Percentiles rank a stretch among this genome's conserved stretches.
These are phyloP conservation scores for Dryocosmus kuriphilus DNA, from an alignment of 2,888 invertebrate species.

Conservation along the genomic window DNA sequence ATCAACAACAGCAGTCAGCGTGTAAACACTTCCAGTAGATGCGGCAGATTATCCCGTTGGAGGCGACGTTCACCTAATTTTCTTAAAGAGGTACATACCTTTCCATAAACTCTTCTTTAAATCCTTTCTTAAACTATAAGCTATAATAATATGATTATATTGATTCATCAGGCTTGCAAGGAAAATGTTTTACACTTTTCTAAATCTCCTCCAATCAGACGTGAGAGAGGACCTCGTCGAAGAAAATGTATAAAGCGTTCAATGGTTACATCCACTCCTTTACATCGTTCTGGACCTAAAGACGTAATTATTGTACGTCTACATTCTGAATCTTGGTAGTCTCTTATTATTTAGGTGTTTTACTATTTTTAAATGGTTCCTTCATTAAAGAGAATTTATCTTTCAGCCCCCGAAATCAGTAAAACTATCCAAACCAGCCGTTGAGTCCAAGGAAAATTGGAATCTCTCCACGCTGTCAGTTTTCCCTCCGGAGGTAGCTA, in stretches of 20 bases:
- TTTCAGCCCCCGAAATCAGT: constrained; percentile 66
- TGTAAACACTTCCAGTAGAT: constrained; percentile 71
- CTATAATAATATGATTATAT: not conserved
- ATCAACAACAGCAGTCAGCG: constrained; percentile 70
- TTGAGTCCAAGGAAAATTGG: constrained; percentile 76
- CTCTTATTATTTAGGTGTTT: too few relatives aligned
- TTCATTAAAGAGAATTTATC: constrained; percentile 9
- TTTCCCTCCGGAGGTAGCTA: constrained; percentile 63
- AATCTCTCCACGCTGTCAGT: constrained; percentile 65
- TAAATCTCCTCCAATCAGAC: constrained; percentile 71
- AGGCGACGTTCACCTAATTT: constrained; percentile 71
- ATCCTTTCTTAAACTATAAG: constrained; percentile 15
- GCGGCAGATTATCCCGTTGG: constrained; percentile 73
- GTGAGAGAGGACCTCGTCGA: constrained; percentile 72
- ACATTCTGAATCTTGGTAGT: not conserved
- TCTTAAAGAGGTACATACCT: constrained; percentile 70
- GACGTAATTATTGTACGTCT: constrained; percentile 69
- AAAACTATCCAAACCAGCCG: constrained; percentile 67
- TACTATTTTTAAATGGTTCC: not conserved
- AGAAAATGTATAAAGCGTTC: constrained; percentile 75
- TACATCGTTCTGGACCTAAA: constrained; percentile 69
- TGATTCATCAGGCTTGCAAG: constrained; percentile 70
- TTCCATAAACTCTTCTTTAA: not conserved
- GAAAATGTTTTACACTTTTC: constrained; percentile 76
- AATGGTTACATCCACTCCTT: constrained; percentile 74